Evolutionary conservation across 2,113 vertebrate genomes (phyloP).

Genomic region (Xyrauchen texanus): DNA sequence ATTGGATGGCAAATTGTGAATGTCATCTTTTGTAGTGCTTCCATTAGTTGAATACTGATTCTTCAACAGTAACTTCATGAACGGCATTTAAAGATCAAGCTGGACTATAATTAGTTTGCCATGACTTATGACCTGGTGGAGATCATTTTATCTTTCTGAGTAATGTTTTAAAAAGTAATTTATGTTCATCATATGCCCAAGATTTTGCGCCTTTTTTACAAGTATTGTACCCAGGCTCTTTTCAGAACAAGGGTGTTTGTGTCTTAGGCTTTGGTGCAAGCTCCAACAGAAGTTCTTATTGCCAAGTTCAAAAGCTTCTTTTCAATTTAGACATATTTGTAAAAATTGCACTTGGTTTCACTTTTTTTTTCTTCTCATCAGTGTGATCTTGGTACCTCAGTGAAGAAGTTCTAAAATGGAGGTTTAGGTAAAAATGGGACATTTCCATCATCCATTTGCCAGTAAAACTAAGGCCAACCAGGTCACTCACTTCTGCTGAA

Average conservation of each 20-base stretch:
- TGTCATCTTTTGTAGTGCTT: background rate
- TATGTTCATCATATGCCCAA: background rate
- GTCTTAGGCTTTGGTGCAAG: background rate
- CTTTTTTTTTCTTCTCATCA: background rate
- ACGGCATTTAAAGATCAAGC: background rate
- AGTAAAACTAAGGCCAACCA: slow-evolving; percentile 29
- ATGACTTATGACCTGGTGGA: background rate
- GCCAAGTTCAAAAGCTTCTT: slow-evolving; percentile 7
- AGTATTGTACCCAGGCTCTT: background rate
- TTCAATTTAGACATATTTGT: slow-evolving; percentile 24
- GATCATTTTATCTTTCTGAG: background rate
- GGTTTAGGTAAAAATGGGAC: slow-evolving; percentile 36
- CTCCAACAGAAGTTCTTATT: background rate
- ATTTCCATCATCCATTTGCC: slow-evolving; percentile 25
- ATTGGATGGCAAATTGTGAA: background rate
- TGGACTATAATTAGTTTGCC: background rate
- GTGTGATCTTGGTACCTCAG: slow-evolving; percentile 2
- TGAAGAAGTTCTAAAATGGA: slow-evolving; percentile 11
- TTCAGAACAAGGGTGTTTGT: background rate
- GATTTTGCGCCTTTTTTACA: slow-evolving; percentile 1
- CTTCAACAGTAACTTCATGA: background rate
- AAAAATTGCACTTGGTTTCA: background rate
- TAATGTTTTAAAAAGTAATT: background rate
- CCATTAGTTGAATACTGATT: background rate
- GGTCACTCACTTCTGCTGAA: slow-evolving; percentile 28